Conservation (phyloP, 2,113 vertebrate species). For the Brienomyrus longianalis region DNA sequence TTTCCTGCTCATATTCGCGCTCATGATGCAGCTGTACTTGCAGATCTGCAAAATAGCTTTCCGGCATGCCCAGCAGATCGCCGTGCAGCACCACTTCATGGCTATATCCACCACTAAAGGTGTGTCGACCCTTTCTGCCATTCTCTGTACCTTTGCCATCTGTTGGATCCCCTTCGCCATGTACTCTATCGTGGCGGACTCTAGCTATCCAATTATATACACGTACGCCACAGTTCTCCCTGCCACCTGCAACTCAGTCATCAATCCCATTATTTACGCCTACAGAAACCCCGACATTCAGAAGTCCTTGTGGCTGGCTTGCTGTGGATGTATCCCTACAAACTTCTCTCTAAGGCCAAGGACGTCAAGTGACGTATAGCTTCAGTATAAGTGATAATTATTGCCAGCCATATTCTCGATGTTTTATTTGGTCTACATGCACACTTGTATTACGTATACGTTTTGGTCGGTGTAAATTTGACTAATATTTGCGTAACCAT, state of each 20-base stretch:
- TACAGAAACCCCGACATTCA: constrained; percentile 87
- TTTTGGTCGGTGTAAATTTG: not conserved
- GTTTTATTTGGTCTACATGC: not conserved
- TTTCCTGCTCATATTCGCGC: constrained; percentile 79
- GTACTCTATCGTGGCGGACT: constrained; percentile 80
- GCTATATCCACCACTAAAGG: constrained; percentile 84
- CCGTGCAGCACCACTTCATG: constrained; percentile 82
- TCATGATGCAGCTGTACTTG: constrained; percentile 88
- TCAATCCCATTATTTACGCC: constrained; percentile 86
- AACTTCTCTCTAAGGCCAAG: constrained; percentile 71
- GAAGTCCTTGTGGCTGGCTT: constrained; percentile 82
- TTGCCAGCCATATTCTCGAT: not conserved
- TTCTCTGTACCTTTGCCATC: constrained; percentile 77
- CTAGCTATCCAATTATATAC: constrained; percentile 75
- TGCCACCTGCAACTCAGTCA: constrained; percentile 77
- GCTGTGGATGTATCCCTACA: constrained; percentile 76
- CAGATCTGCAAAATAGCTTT: constrained; percentile 87
- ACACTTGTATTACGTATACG: not conserved
- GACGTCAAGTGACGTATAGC: constrained; percentile 83
- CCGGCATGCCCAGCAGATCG: constrained; percentile 87
- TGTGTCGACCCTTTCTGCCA: constrained; percentile 80
- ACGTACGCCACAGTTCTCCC: constrained; percentile 79
- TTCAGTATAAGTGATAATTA: not conserved
- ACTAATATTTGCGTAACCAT: not conserved
- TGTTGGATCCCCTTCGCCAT: constrained; percentile 86